Evolutionary conservation across 2,888 invertebrate species (phyloP).

Genomic region (Bembecia ichneumoniformis): DNA sequence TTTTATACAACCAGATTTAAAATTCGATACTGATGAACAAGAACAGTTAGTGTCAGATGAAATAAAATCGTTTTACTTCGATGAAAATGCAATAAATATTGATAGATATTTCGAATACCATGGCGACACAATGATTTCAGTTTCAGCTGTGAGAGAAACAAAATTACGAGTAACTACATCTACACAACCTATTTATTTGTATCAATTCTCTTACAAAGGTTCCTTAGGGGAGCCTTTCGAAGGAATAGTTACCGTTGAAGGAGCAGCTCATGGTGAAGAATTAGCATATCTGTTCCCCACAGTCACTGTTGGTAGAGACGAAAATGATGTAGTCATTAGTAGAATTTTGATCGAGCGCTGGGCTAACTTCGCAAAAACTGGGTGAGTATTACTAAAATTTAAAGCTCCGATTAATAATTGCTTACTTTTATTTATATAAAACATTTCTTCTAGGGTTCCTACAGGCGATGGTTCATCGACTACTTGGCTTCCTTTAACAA

Average conservation of each 20-base stretch:
- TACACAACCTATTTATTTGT: constrained; percentile 33
- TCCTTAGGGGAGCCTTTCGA: constrained; percentile 33
- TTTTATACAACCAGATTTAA: constrained; percentile 49
- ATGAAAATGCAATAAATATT: constrained; percentile 18
- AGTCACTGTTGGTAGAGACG: constrained; percentile 10
- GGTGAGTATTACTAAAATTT: constrained; percentile 26
- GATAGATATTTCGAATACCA: constrained; percentile 40
- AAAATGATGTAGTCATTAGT: constrained; percentile 31
- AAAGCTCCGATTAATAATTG: background rate
- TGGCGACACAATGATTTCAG: constrained; percentile 53
- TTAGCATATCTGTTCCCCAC: constrained; percentile 44
- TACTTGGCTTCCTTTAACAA: constrained; percentile 38
- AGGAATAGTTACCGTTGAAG: constrained; percentile 31
- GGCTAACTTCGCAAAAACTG: constrained; percentile 54
- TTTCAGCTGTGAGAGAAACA: constrained; percentile 47
- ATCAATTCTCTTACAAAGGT: constrained; percentile 58
- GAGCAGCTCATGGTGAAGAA: constrained; percentile 52
- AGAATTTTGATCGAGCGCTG: constrained; percentile 50
- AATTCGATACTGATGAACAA: constrained; percentile 29
- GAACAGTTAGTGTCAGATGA: constrained; percentile 20
- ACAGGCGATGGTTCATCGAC: constrained; percentile 30
- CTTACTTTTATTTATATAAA: background rate
- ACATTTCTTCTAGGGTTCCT: constrained; percentile 35
- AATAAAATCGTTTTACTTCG: constrained; percentile 42
- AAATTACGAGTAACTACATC: constrained; percentile 28